These are phyloP conservation scores for Cryptosula pallasiana DNA, from an alignment of 2,888 invertebrate species.

Conservation along the genomic window DNA sequence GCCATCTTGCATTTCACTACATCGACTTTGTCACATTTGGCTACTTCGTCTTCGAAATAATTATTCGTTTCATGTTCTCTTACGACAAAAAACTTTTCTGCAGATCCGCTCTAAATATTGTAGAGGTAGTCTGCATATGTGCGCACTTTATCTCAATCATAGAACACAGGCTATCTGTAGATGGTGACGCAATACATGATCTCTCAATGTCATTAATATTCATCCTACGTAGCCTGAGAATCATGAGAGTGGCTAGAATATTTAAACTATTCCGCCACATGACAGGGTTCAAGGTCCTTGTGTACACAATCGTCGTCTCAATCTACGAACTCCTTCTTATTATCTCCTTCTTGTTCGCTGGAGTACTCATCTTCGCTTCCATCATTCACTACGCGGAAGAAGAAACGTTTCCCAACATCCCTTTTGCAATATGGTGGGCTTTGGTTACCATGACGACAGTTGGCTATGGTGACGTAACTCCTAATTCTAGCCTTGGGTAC, in stretches of 20 bases:
- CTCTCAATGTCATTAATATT: not conserved
- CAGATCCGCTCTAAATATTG: not conserved
- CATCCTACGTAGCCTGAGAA: conserved; percentile 32
- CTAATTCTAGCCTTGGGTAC: conserved; percentile 34
- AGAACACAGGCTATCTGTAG: not conserved
- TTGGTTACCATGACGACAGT: conserved; percentile 92
- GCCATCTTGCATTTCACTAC: not conserved
- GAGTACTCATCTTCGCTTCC: conserved; percentile 36
- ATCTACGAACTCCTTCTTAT: conserved; percentile 35
- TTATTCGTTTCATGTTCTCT: not conserved
- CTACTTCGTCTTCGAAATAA: not conserved
- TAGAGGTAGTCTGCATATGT: not conserved
- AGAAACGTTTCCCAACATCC: conserved; percentile 49
- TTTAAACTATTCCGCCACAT: conserved; percentile 39
- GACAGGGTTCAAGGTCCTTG: conserved; percentile 34
- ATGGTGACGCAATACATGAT: not conserved
- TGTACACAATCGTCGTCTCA: conserved; percentile 36
- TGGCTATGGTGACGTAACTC: conserved; percentile 44
- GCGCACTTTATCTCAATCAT: not conserved
- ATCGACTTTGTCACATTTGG: not conserved
- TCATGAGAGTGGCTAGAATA: conserved; percentile 45
- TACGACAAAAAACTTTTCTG: not conserved
- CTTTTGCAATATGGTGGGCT: conserved; percentile 84
- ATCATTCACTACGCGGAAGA: conserved; percentile 37
- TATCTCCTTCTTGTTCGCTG: conserved; percentile 33